Percentiles rank a stretch among this genome's conserved stretches.
phyloP scores from a whole-genome alignment of 1,140 invertebrate species.

The Galendromus occidentalis region DNA sequence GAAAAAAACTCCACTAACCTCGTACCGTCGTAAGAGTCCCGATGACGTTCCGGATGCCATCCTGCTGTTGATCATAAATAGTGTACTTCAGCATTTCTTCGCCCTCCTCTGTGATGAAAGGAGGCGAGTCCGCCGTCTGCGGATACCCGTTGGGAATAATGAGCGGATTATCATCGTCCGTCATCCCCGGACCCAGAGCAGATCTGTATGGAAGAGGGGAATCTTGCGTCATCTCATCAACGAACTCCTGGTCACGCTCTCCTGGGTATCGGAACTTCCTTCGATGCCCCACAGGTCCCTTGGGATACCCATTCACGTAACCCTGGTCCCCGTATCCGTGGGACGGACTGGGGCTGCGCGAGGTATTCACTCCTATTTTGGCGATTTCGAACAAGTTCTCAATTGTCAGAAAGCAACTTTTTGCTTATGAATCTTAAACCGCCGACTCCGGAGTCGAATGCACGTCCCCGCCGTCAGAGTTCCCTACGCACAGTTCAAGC shows the following conservation, averaged over 20 bases:
- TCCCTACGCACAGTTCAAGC: too few relatives aligned
- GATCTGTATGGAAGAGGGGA: neutral
- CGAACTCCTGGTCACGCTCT: neutral
- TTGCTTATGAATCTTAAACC: neutral
- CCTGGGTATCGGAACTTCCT: neutral
- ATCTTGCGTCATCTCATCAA: neutral
- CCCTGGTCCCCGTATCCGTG: constrained; percentile 8
- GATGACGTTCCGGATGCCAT: neutral
- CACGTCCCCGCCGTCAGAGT: too few relatives aligned
- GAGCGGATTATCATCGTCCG: neutral
- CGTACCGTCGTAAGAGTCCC: neutral
- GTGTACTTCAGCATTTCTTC: constrained; percentile 9
- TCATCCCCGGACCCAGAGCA: neutral
- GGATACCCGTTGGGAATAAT: neutral
- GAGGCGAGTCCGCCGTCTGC: neutral
- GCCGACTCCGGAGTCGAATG: too few relatives aligned
- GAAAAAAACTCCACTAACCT: neutral
- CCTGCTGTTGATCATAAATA: neutral
- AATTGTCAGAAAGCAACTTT: neutral
- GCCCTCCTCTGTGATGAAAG: neutral
- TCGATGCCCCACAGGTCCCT: neutral
- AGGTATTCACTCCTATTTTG: constrained; percentile 11
- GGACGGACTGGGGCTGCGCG: constrained; percentile 7
- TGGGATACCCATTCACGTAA: neutral
- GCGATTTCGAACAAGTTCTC: neutral